Base-by-base conservation (phyloP, 2,113 vertebrate species). In the Cyphomyrus plagiostoma region DNA sequence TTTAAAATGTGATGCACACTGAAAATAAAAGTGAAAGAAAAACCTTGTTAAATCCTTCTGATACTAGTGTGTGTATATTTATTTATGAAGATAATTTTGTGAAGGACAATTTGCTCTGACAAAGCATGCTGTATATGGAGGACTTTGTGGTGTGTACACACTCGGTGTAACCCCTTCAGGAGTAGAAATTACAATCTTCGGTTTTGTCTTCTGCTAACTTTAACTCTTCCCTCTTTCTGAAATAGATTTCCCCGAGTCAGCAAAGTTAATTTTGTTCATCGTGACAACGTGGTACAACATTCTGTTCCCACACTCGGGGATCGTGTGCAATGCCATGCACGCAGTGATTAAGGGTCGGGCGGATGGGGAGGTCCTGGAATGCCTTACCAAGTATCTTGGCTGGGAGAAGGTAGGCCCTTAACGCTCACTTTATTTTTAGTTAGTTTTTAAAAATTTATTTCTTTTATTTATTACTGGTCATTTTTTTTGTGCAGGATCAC, bases 251-350 rank as follows among this genome's bases (percentile, higher is more conserved):
- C 97, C 97, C 45, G 95, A 98, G 52, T 95, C 96, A 19, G 95
- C 96, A 9, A 98, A 97, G 85, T 85, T 99, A 91, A 93, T 97
- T 90, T 93, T 99, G 91, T 99, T 99, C 92, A 96, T 98, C 90
- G 94, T 95, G 90, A 97, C 95, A 77, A 95, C 97, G 13, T 99
- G 98, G 98, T 94, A 95, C 83, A 96, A 94, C 48, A 88, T 99
- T 50, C 96, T 99, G 39, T 92, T 95, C 66, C 95, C 94, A n/a
- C 94, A 93, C 46, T 82, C 91, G 11, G 95, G 96, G 15, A 91
- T 93, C 49, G 91, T 99, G 89, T 97, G 96, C 90, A 95, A 95
- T 91, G 97, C 98, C 17, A 96, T 99, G 93, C 97, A 98, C 90
- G 84, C 96, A 5, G 92, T 98, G 77, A 94, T 96, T 92, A 96